These are phyloP conservation scores for Gambusia holbrooki DNA, from an alignment of 2,113 vertebrate species.

Conservation along the genomic window DNA sequence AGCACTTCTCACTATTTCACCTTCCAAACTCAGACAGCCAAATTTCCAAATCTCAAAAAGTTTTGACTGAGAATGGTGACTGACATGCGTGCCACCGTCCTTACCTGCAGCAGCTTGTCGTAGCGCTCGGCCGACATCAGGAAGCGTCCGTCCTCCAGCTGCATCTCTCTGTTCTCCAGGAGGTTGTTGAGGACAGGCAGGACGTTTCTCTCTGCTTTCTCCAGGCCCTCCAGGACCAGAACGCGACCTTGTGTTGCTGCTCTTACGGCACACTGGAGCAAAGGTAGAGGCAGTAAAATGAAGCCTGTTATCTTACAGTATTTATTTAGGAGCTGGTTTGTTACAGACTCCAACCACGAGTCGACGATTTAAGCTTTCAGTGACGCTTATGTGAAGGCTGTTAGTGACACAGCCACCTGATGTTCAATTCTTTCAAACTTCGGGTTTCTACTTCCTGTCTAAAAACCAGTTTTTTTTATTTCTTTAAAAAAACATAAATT, in stretches of 20 bases:
- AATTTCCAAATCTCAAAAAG: neutral
- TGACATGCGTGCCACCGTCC: neutral
- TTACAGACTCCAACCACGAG: too few species aligned
- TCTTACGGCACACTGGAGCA: slow-evolving; percentile 91
- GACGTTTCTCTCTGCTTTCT: slow-evolving; percentile 95
- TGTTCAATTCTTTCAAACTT: too few species aligned
- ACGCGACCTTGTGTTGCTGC: slow-evolving; percentile 92
- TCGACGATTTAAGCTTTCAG: too few species aligned
- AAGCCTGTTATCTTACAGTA: too few species aligned
- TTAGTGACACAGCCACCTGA: too few species aligned
- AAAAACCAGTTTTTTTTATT: too few species aligned
- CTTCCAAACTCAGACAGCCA: neutral
- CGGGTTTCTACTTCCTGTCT: too few species aligned
- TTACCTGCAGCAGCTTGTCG: slow-evolving; percentile 92
- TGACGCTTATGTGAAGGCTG: too few species aligned
- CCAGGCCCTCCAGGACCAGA: slow-evolving; percentile 93
- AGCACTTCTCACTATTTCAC: too few species aligned
- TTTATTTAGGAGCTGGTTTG: too few species aligned
- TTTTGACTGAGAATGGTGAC: neutral
- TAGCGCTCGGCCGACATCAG: slow-evolving; percentile 94
- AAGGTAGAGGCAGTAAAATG: neutral
- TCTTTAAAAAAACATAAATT: too few species aligned
- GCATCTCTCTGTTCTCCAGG: slow-evolving; percentile 97
- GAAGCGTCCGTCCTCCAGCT: slow-evolving; percentile 96
- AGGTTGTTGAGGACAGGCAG: slow-evolving; percentile 96